Evolutionary conservation across 2,888 invertebrate species (phyloP).

Genomic region (Dendrolimus houi): DNA sequence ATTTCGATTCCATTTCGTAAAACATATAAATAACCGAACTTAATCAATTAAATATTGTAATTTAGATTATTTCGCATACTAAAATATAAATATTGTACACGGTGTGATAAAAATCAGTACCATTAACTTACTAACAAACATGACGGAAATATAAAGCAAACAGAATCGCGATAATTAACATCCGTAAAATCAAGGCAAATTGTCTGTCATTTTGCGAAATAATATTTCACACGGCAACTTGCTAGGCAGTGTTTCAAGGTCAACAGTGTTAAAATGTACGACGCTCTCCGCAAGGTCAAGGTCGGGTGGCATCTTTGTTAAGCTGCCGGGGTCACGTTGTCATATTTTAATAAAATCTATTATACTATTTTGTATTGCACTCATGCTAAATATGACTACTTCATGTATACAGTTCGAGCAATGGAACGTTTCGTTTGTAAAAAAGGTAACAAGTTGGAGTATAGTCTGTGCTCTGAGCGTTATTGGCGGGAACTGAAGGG

Average conservation of each 20-base stretch:
- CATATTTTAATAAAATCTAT: not conserved
- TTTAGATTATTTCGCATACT: too few species aligned
- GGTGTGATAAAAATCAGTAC: not conserved
- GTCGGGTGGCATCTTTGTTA: constrained; percentile 16
- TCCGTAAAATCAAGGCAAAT: not conserved
- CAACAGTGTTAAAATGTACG: constrained; percentile 3
- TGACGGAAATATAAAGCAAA: not conserved
- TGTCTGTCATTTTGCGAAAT: not conserved
- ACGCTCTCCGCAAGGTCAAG: constrained; percentile 24
- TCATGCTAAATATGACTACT: too few species aligned
- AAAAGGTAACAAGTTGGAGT: too few species aligned
- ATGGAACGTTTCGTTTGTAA: too few species aligned
- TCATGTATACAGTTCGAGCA: too few species aligned
- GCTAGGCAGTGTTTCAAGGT: constrained; percentile 26
- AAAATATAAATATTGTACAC: too few species aligned
- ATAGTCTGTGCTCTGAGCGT: too few species aligned
- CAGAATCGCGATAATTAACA: not conserved
- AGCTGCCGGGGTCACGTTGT: constrained; percentile 13
- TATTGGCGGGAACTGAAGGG: too few species aligned
- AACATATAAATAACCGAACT: too few species aligned
- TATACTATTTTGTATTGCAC: not conserved
- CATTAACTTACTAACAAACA: not conserved
- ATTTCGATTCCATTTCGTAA: too few species aligned
- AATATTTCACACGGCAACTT: constrained; percentile 3
- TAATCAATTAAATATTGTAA: too few species aligned